Evolutionary conservation across 2,888 invertebrate genomes (phyloP).

Genomic region (Gastrophysa polygoni): DNA sequence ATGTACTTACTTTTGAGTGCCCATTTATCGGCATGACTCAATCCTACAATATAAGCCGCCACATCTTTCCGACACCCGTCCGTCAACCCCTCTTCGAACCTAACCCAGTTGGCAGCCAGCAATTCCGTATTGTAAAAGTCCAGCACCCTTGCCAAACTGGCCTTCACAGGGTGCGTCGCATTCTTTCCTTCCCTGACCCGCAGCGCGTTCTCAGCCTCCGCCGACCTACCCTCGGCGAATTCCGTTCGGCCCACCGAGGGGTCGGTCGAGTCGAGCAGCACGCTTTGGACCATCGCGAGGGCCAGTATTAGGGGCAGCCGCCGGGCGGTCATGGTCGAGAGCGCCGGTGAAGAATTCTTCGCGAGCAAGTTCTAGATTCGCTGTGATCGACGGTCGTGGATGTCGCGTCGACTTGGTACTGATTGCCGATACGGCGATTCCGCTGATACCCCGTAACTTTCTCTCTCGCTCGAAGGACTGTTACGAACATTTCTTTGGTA

Average conservation of each 20-base stretch:
- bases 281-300: slow-evolving; percentile 13
- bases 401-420: neutral
- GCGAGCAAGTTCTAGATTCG: slow-evolving; percentile 34
- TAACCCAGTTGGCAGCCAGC: slow-evolving; percentile 64
- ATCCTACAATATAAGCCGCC: slow-evolving; percentile 65
- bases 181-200: slow-evolving; percentile 42
- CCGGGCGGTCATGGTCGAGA: slow-evolving; percentile 8
- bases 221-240: slow-evolving; percentile 45
- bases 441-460: slow-evolving; percentile 33
- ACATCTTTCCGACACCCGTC: slow-evolving; percentile 64
- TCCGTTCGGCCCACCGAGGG: slow-evolving; percentile 27
- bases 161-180: slow-evolving; percentile 34
- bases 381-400: neutral
- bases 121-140: slow-evolving; percentile 65
- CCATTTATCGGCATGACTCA: slow-evolving; percentile 67
- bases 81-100: slow-evolving; percentile 59
- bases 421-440: neutral
- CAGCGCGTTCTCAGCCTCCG: slow-evolving; percentile 38
- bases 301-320: slow-evolving; percentile 31
- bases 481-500: slow-evolving; percentile 42
- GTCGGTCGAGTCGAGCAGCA: slow-evolving; percentile 20
- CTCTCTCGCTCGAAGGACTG: slow-evolving; percentile 39
- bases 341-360: slow-evolving; percentile 9
- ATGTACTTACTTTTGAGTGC: slow-evolving; percentile 71
- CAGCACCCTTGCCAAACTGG: slow-evolving; percentile 61